Base-by-base conservation (phyloP, 2,888 invertebrate species). In the Drosophila anceps region DNA sequence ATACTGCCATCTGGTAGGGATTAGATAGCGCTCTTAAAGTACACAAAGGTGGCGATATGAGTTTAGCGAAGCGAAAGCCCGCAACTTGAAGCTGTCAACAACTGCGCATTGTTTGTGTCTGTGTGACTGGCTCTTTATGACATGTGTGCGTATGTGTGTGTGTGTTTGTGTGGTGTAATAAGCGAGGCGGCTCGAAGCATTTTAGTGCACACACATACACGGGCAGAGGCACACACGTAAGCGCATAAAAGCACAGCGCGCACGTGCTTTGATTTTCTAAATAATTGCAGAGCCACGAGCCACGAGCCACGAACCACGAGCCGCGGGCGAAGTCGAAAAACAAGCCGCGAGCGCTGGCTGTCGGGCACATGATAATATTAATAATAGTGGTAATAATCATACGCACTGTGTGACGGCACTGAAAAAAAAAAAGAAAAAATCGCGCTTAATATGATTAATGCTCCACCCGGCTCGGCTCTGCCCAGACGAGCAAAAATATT, bases 331-430 rank as follows among this genome's bases (percentile, higher is more conserved):
- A 20, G 63, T 31, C 46, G 66, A 58, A 68, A 66, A 74, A 57
- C 65, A 72, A 71, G 64, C 74, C 72, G 73, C 73, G 48, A 66
- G 74, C 80, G 24, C 29, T 59, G 59, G 53, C 72, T 65, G 73
- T 53, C 73, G 57, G 50, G 83, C 85, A 74, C 86, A 88, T 88
- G 86, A 86, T 85, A 88, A 86, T 86, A 86, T 82, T 84, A 85
- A 86, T 86, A 88, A 86, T 86, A 88, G 84, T 82, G 85, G 88
- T 85, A 86, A 86, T 86, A 86, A 86, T 86, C 88, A 86, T 88
- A 86, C 88, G 85, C 80, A 88, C 83, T 82, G 76, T 88, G 73
- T 82, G 86, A 80, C 77, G 69, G 75, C 76, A 73, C 73, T 75
- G 50, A 66, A 73, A n/a, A n/a, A n/a, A n/a, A 71, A 67, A 8